phyloP scores from a whole-genome alignment of 2,888 invertebrate species.

The Salticus scenicus region DNA sequence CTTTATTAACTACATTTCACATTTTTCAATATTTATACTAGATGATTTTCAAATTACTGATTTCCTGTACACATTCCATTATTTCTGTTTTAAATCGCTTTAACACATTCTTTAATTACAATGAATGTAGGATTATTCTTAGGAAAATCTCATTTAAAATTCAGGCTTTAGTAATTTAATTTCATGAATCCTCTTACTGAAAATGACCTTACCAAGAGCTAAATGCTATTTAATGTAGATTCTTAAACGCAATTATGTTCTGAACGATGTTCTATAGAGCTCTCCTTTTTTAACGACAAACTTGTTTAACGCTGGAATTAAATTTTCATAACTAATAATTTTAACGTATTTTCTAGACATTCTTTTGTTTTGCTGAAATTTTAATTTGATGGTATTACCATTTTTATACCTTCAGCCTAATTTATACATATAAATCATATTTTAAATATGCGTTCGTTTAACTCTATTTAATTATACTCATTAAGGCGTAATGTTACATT shows the following conservation, averaged over 20 bases:
- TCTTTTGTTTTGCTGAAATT: no score
- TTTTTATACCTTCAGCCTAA: no score
- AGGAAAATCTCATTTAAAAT: constrained; percentile 12
- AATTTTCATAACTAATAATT: background rate
- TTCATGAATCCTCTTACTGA: background rate
- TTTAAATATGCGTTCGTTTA: no score
- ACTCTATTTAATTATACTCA: no score
- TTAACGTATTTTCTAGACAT: no score
- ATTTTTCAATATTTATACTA: no score
- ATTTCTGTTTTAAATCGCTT: background rate
- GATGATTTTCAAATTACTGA: background rate
- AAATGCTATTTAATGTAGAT: constrained; percentile 1
- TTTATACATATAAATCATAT: no score
- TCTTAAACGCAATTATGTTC: constrained; percentile 12
- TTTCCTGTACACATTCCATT: background rate
- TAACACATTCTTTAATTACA: constrained; percentile 6
- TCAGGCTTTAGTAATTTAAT: constrained; percentile 9
- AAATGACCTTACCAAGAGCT: constrained; percentile 12
- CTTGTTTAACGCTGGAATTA: background rate
- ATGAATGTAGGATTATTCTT: constrained; percentile 1
- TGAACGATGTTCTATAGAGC: background rate
- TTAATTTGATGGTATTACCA: no score
- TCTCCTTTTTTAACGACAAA: background rate
- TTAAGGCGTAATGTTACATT: no score
- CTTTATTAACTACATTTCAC: no score